These are phyloP conservation scores for Thalpophila matura DNA, from an alignment of 2,888 invertebrate genomes.

Conservation along the genomic window DNA sequence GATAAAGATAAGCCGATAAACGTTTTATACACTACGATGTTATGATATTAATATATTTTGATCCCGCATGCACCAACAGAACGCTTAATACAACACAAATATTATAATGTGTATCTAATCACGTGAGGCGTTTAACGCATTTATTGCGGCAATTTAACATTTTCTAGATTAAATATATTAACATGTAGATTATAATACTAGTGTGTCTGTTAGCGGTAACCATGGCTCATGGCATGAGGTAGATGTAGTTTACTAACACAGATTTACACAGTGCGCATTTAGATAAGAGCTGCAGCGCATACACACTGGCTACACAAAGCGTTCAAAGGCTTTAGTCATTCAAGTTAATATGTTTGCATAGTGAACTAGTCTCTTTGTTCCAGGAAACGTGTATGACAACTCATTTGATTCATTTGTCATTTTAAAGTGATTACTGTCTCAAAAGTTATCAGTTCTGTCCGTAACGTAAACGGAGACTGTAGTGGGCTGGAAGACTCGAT, in stretches of 20 bases:
- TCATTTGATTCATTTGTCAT: slow-evolving; percentile 48
- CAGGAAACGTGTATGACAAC: slow-evolving; percentile 49
- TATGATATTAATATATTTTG: slow-evolving; percentile 24
- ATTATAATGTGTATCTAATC: slow-evolving; percentile 2
- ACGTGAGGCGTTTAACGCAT: slow-evolving; percentile 22
- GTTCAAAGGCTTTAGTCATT: slow-evolving; percentile 49
- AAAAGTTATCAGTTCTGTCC: slow-evolving; percentile 72
- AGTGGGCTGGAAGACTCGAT: slow-evolving; percentile 36
- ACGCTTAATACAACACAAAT: slow-evolving; percentile 11
- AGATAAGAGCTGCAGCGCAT: slow-evolving; percentile 48
- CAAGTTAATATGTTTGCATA: slow-evolving; percentile 50
- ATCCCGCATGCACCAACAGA: slow-evolving; percentile 15
- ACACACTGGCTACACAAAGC: slow-evolving; percentile 37
- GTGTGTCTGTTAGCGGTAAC: slow-evolving; percentile 10
- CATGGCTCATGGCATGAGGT: slow-evolving; percentile 19
- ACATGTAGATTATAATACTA: slow-evolving; percentile 3
- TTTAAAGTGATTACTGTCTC: slow-evolving; percentile 46
- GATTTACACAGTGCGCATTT: slow-evolving; percentile 44
- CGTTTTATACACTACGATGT: slow-evolving; percentile 30
- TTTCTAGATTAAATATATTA: slow-evolving; percentile 18
- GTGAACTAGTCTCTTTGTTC: slow-evolving; percentile 60
- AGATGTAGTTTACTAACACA: slow-evolving; percentile 40
- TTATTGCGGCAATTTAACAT: not conserved
- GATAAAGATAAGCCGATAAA: slow-evolving; percentile 69
- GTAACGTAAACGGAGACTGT: slow-evolving; percentile 62